Conservation (phyloP, 2,888 invertebrate genomes). For the Fragum sueziense region DNA sequence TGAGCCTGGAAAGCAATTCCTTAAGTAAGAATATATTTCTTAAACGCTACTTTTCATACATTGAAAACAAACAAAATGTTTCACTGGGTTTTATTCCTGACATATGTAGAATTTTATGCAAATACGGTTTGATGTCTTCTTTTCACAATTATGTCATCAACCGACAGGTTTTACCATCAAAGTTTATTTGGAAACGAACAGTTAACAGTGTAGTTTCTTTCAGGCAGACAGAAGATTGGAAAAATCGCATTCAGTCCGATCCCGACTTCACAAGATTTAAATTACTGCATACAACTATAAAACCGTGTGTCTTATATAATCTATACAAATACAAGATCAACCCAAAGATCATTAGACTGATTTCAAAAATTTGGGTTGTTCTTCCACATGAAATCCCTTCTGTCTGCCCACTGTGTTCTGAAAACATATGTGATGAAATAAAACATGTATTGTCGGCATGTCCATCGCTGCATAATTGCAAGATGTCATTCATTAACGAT, state of each 20-base stretch:
- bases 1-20: neutral
- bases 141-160: neutral
- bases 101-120: neutral
- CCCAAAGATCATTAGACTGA: neutral
- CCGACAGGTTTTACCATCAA: neutral
- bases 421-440: neutral
- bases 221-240: neutral
- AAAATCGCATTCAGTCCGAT: neutral
- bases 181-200: neutral
- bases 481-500: neutral
- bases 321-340: neutral
- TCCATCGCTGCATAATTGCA: neutral
- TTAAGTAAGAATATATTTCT: neutral
- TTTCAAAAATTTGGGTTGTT: neutral
- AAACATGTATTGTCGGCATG: neutral
- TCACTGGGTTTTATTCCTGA: constrained; percentile 7
- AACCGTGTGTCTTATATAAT: neutral
- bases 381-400: neutral
- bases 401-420: neutral
- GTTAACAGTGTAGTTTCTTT: neutral
- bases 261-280: neutral
- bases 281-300: neutral
- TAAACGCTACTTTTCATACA: neutral
- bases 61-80: neutral
- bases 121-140: neutral